Percentiles rank a stretch among this genome's conserved stretches.
Conservation (phyloP, 2,113 vertebrate genomes). For the Mus spicilegus region DNA sequence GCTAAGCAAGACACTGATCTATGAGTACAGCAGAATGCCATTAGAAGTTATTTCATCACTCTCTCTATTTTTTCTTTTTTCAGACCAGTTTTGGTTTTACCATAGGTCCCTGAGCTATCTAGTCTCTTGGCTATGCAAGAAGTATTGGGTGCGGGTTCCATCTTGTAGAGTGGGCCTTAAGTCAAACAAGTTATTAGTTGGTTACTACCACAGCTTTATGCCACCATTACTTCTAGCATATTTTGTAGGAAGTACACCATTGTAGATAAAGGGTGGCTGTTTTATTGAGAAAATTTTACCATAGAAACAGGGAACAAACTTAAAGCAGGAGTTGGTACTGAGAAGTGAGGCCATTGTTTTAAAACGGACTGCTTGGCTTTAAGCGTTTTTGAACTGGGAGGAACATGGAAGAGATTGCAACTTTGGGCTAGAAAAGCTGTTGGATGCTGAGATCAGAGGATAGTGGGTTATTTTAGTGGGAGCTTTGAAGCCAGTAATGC, state of each 20-base stretch:
- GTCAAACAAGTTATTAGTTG: not conserved
- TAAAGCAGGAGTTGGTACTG: not conserved
- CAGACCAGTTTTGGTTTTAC: not conserved
- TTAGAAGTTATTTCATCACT: not conserved
- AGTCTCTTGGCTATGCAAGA: not conserved
- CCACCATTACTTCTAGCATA: not conserved
- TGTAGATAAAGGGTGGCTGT: not conserved
- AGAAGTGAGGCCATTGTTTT: not conserved
- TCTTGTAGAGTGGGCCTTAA: not conserved
- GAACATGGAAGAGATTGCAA: not conserved
- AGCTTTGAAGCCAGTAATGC: not conserved
- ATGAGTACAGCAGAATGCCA: not conserved
- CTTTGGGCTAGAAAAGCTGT: not conserved
- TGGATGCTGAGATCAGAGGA: not conserved
- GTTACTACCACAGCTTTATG: not conserved
- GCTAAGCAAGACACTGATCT: not conserved
- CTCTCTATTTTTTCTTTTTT: not conserved
- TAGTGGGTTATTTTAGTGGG: not conserved
- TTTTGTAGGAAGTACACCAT: not conserved
- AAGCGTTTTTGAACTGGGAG: not conserved
- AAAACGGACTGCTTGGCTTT: not conserved
- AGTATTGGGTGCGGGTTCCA: not conserved
- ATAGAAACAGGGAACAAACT: not conserved
- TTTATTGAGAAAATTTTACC: not conserved
- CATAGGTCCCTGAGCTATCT: not conserved